These are phyloP conservation scores for Takifugu bimaculatus DNA, from an alignment of 2,113 vertebrate species.

Conservation along the genomic window DNA sequence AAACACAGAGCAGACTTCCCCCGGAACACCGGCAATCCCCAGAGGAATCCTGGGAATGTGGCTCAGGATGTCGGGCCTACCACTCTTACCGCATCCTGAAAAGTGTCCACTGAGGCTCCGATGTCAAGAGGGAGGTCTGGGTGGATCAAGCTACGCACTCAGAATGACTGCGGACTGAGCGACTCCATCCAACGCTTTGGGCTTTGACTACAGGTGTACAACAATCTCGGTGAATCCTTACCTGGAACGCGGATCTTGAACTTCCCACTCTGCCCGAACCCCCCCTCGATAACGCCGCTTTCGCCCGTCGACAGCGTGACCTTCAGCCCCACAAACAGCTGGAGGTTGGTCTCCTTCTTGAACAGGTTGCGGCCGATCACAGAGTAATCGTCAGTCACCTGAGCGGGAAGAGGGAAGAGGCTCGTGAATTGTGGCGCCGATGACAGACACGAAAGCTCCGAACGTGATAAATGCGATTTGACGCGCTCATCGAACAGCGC, in stretches of 20 bases:
- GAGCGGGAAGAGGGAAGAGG: constrained; percentile 18
- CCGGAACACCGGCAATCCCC: constrained; percentile 67
- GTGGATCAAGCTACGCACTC: constrained; percentile 1
- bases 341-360: constrained; percentile 98
- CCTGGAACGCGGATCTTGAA: constrained; percentile 90
- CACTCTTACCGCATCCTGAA: constrained; percentile 71
- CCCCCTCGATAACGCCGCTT: constrained; percentile 85
- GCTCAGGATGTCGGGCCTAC: constrained; percentile 54
- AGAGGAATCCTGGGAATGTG: constrained; percentile 70
- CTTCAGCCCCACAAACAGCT: constrained; percentile 92
- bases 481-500: neutral
- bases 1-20: constrained; percentile 72
- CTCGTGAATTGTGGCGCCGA: neutral
- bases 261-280: constrained; percentile 96
- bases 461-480: neutral
- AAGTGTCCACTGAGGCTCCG: constrained; percentile 32
- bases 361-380: constrained; percentile 94
- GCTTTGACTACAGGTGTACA: too few species aligned
- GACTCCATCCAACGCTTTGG: neutral
- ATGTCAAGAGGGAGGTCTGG: constrained; percentile 1
- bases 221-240: constrained; percentile 50
- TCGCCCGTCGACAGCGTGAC: constrained; percentile 91
- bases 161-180: neutral
- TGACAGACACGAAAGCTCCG: neutral
- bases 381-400: constrained; percentile 89